phyloP scores from a whole-genome alignment of 2,113 vertebrate species.

The Vanacampus margaritifer region DNA sequence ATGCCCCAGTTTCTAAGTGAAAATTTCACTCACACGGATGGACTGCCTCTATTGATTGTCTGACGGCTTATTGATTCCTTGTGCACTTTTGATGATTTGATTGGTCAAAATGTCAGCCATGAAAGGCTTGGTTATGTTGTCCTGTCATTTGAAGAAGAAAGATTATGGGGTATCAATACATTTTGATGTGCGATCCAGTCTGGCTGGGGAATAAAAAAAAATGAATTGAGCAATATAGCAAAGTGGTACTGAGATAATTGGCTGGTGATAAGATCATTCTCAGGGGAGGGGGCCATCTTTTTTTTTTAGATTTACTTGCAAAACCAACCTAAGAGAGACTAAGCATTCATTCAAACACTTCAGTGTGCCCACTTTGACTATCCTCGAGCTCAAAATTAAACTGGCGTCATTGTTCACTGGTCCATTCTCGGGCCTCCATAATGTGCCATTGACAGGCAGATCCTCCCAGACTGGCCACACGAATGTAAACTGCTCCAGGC shows the following conservation, averaged over 20 bases:
- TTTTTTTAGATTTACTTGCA: constrained; percentile 7
- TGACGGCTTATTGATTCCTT: background rate
- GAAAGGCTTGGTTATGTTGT: background rate
- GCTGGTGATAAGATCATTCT: background rate
- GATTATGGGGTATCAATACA: constrained; percentile 19
- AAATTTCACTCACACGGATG: background rate
- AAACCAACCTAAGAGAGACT: constrained; percentile 14
- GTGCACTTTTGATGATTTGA: background rate
- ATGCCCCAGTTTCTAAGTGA: background rate
- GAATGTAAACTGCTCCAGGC: constrained; percentile 23
- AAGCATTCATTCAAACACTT: constrained; percentile 16
- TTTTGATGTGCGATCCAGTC: constrained; percentile 3
- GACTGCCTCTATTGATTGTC: background rate
- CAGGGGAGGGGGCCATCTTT: background rate
- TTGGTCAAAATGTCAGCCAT: background rate
- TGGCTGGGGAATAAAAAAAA: background rate
- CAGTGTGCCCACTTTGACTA: constrained; percentile 1
- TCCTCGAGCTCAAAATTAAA: constrained; percentile 8
- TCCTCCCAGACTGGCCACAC: constrained; percentile 29
- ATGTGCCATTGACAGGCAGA: constrained; percentile 16
- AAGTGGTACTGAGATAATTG: background rate
- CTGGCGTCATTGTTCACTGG: background rate
- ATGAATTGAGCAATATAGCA: constrained; percentile 5
- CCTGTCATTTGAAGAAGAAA: background rate
- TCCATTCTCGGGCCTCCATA: background rate